phyloP scores from a whole-genome alignment of 1,140 invertebrate genomes.

The Drosophila dunni region DNA sequence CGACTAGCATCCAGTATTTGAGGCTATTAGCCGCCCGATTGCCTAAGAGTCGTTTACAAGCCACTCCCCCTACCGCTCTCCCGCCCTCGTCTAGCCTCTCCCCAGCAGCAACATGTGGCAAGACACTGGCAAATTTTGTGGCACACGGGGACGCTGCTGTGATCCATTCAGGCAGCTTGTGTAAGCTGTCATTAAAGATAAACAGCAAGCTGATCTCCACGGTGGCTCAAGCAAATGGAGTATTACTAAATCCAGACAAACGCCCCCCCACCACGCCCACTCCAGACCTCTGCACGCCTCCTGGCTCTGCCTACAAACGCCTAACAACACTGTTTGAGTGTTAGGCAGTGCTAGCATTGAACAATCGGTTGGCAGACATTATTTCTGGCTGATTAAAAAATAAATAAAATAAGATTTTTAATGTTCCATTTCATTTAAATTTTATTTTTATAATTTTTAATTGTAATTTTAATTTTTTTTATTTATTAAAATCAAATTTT shows the following conservation, averaged over 20 bases:
- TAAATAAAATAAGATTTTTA: too few species aligned
- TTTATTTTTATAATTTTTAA: too few species aligned
- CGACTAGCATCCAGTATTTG: conserved; percentile 10
- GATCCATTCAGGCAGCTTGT: conserved; percentile 37
- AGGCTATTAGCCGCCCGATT: conserved; percentile 22
- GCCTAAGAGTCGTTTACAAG: conserved; percentile 22
- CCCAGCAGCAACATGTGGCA: conserved; percentile 20
- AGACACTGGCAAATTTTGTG: conserved; percentile 12
- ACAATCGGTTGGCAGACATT: too few species aligned
- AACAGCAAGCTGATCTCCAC: conserved; percentile 27
- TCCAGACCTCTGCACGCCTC: too few species aligned
- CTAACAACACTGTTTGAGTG: too few species aligned
- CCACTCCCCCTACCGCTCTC: background rate
- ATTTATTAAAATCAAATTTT: too few species aligned
- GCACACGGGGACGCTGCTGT: conserved; percentile 13
- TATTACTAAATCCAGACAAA: background rate
- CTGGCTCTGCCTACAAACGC: too few species aligned
- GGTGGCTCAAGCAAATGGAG: background rate
- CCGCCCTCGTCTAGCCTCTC: background rate
- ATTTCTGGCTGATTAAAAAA: too few species aligned
- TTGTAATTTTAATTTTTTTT: too few species aligned
- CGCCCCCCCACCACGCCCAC: too few species aligned
- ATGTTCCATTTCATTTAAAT: too few species aligned
- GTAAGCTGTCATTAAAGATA: conserved; percentile 38
- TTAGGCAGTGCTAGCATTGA: too few species aligned